phyloP scores from a whole-genome alignment of 2,888 invertebrate genomes.

The Argynnis bischoffii region DNA sequence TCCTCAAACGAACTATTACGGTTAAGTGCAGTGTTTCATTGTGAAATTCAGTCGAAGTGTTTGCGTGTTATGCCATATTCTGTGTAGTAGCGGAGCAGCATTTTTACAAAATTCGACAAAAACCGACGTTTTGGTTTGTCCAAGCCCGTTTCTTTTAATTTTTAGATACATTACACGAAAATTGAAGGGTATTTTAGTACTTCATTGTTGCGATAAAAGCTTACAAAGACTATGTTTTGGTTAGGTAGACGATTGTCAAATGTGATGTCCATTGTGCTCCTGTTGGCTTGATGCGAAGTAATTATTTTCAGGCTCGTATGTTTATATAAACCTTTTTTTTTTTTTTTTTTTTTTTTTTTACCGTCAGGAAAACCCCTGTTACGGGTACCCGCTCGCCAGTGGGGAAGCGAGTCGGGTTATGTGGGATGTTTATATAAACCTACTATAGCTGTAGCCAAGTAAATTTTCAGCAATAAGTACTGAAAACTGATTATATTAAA shows the following conservation, averaged over 20 bases:
- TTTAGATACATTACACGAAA: slow-evolving; percentile 51
- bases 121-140: slow-evolving; percentile 50
- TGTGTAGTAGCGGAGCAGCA: slow-evolving; percentile 73
- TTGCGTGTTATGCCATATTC: slow-evolving; percentile 82
- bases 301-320: slow-evolving; percentile 59
- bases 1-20: slow-evolving; percentile 68
- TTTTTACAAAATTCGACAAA: slow-evolving; percentile 70
- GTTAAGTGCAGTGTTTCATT: slow-evolving; percentile 77
- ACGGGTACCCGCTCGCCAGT: no score
- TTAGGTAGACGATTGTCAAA: slow-evolving; percentile 67
- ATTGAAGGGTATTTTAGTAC: slow-evolving; percentile 47
- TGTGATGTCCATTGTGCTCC: slow-evolving; percentile 75
- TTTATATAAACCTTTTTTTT: no score
- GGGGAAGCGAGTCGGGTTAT: no score
- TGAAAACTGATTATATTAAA: slow-evolving; percentile 1
- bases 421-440: no score
- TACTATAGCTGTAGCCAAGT: slow-evolving; percentile 46
- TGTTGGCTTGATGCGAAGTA: slow-evolving; percentile 43
- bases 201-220: slow-evolving; percentile 44
- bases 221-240: slow-evolving; percentile 78
- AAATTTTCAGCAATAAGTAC: slow-evolving; percentile 39
- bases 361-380: no score
- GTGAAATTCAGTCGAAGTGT: slow-evolving; percentile 79
- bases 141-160: slow-evolving; percentile 48
- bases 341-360: no score